Evolutionary conservation across 2,113 vertebrate species (phyloP).

Genomic region (Oryctolagus cuniculus): DNA sequence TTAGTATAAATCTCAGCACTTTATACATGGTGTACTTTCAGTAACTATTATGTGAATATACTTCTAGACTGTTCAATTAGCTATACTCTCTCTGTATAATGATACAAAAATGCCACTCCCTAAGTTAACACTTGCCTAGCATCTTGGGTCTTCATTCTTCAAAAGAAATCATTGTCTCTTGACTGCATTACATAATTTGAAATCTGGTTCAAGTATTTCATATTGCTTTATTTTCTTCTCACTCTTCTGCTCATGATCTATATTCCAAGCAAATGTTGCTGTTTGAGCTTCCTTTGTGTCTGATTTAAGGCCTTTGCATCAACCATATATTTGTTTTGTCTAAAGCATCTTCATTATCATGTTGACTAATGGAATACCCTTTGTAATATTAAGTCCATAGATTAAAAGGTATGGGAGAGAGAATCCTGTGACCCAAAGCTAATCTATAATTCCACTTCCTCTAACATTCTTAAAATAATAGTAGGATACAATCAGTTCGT

Average conservation of each 20-base stretch:
- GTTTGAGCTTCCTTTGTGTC: neutral
- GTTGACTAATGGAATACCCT: neutral
- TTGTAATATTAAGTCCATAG: constrained; percentile 24
- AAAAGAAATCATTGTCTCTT: neutral
- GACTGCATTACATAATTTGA: constrained; percentile 32
- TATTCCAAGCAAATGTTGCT: neutral
- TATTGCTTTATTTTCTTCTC: constrained; percentile 18
- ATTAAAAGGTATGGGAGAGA: neutral
- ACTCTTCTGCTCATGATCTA: neutral
- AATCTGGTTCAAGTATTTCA: neutral
- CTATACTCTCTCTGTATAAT: neutral
- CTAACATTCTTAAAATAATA: constrained; percentile 32
- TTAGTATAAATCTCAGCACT: neutral
- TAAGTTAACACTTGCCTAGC: neutral
- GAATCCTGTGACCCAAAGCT: neutral
- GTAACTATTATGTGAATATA: neutral
- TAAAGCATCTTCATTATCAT: neutral
- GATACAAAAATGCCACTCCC: constrained; percentile 10
- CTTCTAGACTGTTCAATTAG: neutral
- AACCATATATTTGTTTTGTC: neutral
- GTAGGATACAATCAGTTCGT: neutral
- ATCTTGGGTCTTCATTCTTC: neutral
- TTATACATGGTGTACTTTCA: neutral
- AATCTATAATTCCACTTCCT: neutral
- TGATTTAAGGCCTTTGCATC: neutral